Base-by-base conservation (phyloP, 2,888 invertebrate genomes). In the Perithous albicinctus region DNA sequence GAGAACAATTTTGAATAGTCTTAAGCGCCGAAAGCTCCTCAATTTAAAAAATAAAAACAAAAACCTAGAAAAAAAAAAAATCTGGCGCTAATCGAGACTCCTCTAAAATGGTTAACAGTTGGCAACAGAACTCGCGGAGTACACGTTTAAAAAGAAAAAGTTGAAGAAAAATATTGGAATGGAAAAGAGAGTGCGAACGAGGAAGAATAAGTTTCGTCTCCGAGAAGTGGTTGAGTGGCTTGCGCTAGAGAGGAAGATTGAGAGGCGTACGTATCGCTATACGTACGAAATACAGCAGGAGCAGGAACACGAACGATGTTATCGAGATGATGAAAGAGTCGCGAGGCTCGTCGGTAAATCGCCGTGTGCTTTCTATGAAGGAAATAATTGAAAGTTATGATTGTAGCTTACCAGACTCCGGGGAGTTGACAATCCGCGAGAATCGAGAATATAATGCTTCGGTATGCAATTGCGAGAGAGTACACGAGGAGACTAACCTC, bases 331-430 rank as follows among this genome's bases (percentile, higher is more conserved):
- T 85, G 87, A 86, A 85, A 88, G 85, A 85, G 85, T 63, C 82
- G 76, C 78, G 15, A n/a, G 18, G 59, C 18, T 59, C 61, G 79
- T 61, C 61, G 20, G 20, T 18, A 56, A n/a, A 69, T 51, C 63
- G 73, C 59, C 80, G 83, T 61, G 41, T 66, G 80, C 81, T 86
- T 82, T 48, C 38, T 41, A 54, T 15, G 64, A 38, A 64, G 63
- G 80, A 83, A 85, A 86, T 88, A 87, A 88, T 88, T 87, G 88
- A 87, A 88, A 87, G 84, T 87, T 87, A 87, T 85, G 83, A 87
- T 84, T 85, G 76, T 64, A 41, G 64, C 29, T 77, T 51, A 54
- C 59, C 63, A 61, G 41, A 41, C 23, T 41, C n/a, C 38, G 63
- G 10, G 7, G 29, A 61, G 70, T 59, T 56, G 32, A 72, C 41